Evolutionary conservation across 2,888 invertebrate species (phyloP).

Genomic region (Silvanus unidentatus): DNA sequence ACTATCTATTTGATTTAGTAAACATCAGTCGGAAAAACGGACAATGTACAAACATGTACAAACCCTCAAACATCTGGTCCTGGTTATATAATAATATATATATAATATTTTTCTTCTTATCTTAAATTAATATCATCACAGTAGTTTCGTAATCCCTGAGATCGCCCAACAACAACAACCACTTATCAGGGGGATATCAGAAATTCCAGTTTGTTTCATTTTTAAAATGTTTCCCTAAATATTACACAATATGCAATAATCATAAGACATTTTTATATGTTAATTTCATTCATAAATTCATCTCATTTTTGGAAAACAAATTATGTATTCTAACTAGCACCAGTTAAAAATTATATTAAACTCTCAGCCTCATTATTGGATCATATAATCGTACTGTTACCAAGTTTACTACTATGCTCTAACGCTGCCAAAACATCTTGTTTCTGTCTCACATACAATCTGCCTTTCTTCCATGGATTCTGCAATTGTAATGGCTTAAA

Average conservation of each 20-base stretch:
- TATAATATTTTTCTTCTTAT: too few species aligned
- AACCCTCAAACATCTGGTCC: too few species aligned
- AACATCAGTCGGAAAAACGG: too few species aligned
- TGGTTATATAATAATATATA: too few species aligned
- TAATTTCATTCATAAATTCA: background rate
- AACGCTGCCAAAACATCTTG: conserved; percentile 83
- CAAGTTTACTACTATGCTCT: conserved; percentile 78
- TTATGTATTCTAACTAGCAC: conserved; percentile 23
- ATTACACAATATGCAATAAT: background rate
- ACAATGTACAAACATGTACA: too few species aligned
- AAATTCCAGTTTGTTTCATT: too few species aligned
- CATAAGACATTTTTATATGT: background rate
- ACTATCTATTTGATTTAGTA: too few species aligned
- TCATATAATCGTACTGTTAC: conserved; percentile 59
- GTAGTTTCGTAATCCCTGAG: too few species aligned
- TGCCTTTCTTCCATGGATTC: conserved; percentile 93
- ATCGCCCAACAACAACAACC: too few species aligned
- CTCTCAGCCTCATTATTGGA: conserved; percentile 18
- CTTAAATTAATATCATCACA: too few species aligned
- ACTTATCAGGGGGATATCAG: too few species aligned
- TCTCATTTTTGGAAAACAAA: background rate
- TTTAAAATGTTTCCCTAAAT: too few species aligned
- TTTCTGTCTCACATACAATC: conserved; percentile 86
- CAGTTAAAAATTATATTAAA: conserved; percentile 24
- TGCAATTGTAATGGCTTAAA: conserved; percentile 89